Base-by-base conservation (phyloP, 2,113 vertebrate genomes). In the Geococcyx californianus region DNA sequence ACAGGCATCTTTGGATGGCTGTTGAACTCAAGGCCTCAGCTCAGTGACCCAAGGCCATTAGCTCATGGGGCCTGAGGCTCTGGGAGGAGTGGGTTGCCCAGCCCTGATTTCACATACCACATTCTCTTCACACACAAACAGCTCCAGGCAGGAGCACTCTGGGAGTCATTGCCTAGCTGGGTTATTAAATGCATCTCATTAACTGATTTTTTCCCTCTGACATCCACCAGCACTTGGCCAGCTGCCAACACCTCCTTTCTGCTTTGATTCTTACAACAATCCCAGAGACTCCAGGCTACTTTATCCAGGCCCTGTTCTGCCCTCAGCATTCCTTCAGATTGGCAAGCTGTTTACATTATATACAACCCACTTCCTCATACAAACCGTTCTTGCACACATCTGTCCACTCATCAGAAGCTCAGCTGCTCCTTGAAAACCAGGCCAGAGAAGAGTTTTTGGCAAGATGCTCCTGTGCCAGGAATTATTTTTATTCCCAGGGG, bases 321-420 rank as follows among this genome's bases (percentile, higher is more conserved):
- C 74, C 44, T 67, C 72, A n/a, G 33, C 3, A 0, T 72, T 70
- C 56, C 34, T 63, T 88, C 2, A 1, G 34, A 23, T 51, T 7
- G 9, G 10, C 40, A 40, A 80, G 19, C 13, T 63, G 42, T 42
- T 88, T 54, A 29, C 3, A 2, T 62, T 56, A 26, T 5, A 3
- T 62, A 20, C 45, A 42, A 15, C 38, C 25, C 59, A 7, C 38
- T 62, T 66, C 23, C 44, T 21, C 0, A 0, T 26, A 42, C 68
- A 45, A 29, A 12, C 12, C 7, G 16, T 4, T 1, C 45, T 74
- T 8, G 4, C 21, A 34, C 36, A 28, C 9, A 26, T 36, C 31
- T 29, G 9, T 42, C 40, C 45, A 66, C 24, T 17, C 54, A 17
- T 8, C 3, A 2, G 38, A 51, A 34, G 19, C 67, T 86, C 79